These are phyloP conservation scores for Ditula angustiorana DNA, from an alignment of 2,888 invertebrate species.

Conservation along the genomic window DNA sequence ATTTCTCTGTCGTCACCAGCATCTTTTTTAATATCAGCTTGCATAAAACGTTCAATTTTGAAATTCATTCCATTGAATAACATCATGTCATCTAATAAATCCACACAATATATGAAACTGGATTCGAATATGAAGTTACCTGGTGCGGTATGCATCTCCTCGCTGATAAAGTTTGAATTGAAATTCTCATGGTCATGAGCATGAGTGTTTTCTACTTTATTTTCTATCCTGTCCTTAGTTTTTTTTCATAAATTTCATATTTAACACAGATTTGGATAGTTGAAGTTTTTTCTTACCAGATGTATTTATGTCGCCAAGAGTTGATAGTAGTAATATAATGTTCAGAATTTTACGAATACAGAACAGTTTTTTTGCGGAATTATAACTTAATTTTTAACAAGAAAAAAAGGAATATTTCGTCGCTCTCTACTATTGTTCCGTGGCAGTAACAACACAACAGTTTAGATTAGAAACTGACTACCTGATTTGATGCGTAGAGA, in stretches of 20 bases:
- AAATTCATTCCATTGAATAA: conserved; percentile 98
- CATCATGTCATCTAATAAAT: conserved; percentile 92
- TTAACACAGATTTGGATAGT: conserved; percentile 90
- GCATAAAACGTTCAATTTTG: conserved; percentile 94
- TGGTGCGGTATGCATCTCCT: conserved; percentile 88
- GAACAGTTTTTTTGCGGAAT: too few species aligned
- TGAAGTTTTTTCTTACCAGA: conserved; percentile 65
- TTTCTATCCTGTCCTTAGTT: conserved; percentile 88
- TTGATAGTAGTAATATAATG: background rate
- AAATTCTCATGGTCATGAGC: conserved; percentile 87
- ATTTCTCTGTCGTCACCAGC: conserved; percentile 60
- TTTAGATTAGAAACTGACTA: too few species aligned
- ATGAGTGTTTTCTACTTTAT: conserved; percentile 84
- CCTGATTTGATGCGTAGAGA: too few species aligned
- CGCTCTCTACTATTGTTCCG: background rate
- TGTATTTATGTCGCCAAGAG: conserved; percentile 52
- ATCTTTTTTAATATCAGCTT: conserved; percentile 70
- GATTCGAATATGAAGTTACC: conserved; percentile 89
- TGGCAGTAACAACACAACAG: too few species aligned
- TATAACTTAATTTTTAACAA: too few species aligned
- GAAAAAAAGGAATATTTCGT: background rate
- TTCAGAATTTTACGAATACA: background rate
- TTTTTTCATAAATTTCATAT: conserved; percentile 93
- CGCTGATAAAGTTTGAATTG: conserved; percentile 90
- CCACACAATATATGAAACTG: conserved; percentile 91